A percentile compares a stretch with the other conserved stretches of the same genome.
Conservation (phyloP, 2,113 vertebrate species). For the Callionymus lyra region DNA sequence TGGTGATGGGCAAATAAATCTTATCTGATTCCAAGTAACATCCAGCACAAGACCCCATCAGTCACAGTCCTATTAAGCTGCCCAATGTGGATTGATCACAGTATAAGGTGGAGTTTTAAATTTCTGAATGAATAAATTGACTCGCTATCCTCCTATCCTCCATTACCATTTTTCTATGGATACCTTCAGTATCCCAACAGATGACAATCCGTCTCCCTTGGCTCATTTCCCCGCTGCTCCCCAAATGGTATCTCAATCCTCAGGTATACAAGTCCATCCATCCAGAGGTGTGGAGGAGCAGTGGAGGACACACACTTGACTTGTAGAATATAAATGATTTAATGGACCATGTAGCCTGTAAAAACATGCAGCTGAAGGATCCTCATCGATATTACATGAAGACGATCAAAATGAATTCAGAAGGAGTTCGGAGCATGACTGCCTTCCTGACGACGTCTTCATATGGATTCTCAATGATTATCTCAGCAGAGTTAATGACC, state of each 20-base stretch:
- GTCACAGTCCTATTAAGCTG: neutral
- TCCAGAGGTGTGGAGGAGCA: conserved; percentile 22
- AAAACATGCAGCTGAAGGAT: conserved; percentile 32
- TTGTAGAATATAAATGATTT: conserved; percentile 41
- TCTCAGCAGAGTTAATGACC: conserved; percentile 18
- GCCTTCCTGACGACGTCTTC: no score
- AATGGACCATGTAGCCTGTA: conserved; percentile 27
- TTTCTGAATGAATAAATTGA: conserved; percentile 19
- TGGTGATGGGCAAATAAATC: conserved; percentile 15
- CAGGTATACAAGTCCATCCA: conserved; percentile 13
- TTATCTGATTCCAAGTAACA: conserved; percentile 9
- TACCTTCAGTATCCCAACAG: conserved; percentile 21
- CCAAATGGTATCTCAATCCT: neutral
- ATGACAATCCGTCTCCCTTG: neutral
- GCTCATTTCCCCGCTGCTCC: neutral
- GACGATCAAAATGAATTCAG: conserved; percentile 49
- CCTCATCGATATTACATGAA: conserved; percentile 49
- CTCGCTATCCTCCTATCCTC: conserved; percentile 1
- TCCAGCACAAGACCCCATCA: neutral
- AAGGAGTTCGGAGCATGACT: conserved; percentile 17
- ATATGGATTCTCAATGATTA: conserved; percentile 3
- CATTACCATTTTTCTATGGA: conserved; percentile 19
- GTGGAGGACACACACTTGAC: conserved; percentile 1
- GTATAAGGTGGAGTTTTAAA: conserved; percentile 19
- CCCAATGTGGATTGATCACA: conserved; percentile 20